Base-by-base conservation (phyloP, 2,113 vertebrate species). In the Semnopithecus entellus region DNA sequence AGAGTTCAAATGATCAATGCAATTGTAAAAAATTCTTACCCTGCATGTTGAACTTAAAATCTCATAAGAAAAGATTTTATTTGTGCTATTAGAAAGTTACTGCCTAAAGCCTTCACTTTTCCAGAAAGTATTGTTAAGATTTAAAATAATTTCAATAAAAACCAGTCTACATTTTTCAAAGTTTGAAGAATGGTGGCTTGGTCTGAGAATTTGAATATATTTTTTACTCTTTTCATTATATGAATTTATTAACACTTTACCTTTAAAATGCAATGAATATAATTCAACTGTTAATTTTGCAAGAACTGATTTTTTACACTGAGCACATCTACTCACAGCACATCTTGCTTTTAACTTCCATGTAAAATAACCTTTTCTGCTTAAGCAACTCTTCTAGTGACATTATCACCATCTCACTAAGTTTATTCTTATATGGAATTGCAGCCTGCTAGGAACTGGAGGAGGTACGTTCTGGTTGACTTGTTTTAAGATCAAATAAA, bases 1-100 rank as follows among this genome's bases (percentile, higher is more conserved):
- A 91, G 93, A 94, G 95, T 97, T 96, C 97, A 96, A 79, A 96
- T 96, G 96, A 97, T 95, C 95, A 95, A 50, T 96, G 91, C 92
- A 95, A 87, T 70, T 95, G 95, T 86, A 75, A 94, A 95, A 52
- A 93, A 64, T 93, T 97, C 79, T 96, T 90, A 88, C 52, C 81
- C 80, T 94, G 64, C 17, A 38, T 93, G 66, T 92, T 94, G 82
- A 43, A 90, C 75, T 97, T 84, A 70, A 92, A 85, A 80, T 90
- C 96, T 97, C 95, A 68, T 84, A 81, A 95, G 97, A 57, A 94
- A 91, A 27, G 68, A 87, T 76, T 96, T 95, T 97, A 92, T 93
- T 92, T 94, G 59, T 94, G 83, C 88, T 86, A 50, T 94, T 94
- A 64, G 85, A 95, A 92, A 73, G 86, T 83, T 86, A 88, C 76